Conservation (phyloP, 2,888 invertebrate genomes). For the Patella pellucida region DNA sequence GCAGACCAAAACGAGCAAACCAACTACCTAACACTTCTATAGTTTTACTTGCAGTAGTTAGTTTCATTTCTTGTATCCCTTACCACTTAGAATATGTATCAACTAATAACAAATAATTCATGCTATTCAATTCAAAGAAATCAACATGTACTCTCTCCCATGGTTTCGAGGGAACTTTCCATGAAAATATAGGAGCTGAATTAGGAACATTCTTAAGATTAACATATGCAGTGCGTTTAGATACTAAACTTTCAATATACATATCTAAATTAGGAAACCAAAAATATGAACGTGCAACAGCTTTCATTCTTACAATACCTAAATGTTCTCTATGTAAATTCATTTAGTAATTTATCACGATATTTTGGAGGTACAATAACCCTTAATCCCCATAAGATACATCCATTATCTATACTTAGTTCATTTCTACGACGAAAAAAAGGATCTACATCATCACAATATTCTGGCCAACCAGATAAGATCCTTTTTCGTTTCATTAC, state of each 20-base stretch:
- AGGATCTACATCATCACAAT: conserved; percentile 12
- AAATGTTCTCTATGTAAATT: conserved; percentile 39
- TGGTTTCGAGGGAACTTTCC: conserved; percentile 42
- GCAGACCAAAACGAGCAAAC: neutral
- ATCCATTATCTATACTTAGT: conserved; percentile 23
- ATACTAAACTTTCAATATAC: conserved; percentile 30
- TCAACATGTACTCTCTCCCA: conserved; percentile 54
- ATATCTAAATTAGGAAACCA: conserved; percentile 45
- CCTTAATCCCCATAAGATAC: conserved; percentile 32
- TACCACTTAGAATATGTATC: conserved; percentile 49
- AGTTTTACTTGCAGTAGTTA: neutral
- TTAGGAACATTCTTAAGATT: conserved; percentile 29
- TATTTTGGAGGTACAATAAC: conserved; percentile 29
- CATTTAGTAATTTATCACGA: conserved; percentile 23
- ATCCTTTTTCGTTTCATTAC: conserved; percentile 4
- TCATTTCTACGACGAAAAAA: conserved; percentile 11
- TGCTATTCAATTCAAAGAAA: conserved; percentile 42
- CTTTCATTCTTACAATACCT: conserved; percentile 41
- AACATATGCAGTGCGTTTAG: conserved; percentile 34
- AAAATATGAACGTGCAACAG: conserved; percentile 33
- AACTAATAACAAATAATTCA: conserved; percentile 40
- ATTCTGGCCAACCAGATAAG: conserved; percentile 9
- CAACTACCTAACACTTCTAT: neutral
- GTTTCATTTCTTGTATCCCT: conserved; percentile 25
- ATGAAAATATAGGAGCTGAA: conserved; percentile 44